Conservation (phyloP, 1,140 invertebrate genomes). For the Saccostrea glomerata region DNA sequence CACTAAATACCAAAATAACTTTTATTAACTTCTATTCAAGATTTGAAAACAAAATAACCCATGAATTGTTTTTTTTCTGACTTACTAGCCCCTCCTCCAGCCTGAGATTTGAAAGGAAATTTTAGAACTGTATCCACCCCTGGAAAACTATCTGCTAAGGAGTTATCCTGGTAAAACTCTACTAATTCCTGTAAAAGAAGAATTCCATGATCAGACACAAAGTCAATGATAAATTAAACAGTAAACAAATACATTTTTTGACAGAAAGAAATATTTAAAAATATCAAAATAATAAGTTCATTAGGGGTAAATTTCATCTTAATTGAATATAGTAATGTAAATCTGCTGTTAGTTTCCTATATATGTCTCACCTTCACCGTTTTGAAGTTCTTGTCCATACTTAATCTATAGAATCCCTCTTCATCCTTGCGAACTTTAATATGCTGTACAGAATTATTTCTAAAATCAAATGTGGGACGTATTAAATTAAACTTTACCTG, state of each 20-base stretch:
- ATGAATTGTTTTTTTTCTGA: no score
- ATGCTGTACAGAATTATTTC: slow-evolving; percentile 39
- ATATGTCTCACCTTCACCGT: slow-evolving; percentile 14
- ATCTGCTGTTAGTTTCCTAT: not conserved
- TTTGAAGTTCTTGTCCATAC: slow-evolving; percentile 36
- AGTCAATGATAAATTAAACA: not conserved
- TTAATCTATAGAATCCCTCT: slow-evolving; percentile 14
- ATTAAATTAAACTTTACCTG: slow-evolving; percentile 22
- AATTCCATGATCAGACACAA: not conserved
- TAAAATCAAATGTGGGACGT: slow-evolving; percentile 17
- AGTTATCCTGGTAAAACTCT: slow-evolving; percentile 92
- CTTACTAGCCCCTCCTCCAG: slow-evolving; percentile 51
- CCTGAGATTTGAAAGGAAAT: slow-evolving; percentile 77
- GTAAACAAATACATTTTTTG: no score
- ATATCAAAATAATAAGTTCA: not conserved
- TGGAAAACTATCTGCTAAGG: slow-evolving; percentile 92
- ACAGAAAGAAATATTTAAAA: not conserved
- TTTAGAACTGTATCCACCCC: slow-evolving; percentile 78
- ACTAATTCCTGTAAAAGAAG: slow-evolving; percentile 85
- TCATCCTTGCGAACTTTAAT: slow-evolving; percentile 41
- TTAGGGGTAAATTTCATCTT: not conserved
- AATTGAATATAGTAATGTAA: not conserved
- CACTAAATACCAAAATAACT: no score
- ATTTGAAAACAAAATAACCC: no score
- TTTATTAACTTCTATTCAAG: no score